Percentiles rank a stretch among this genome's conserved stretches.
phyloP scores from a whole-genome alignment of 2,888 invertebrate genomes.

The Mesodorylaimus sp. region DNA sequence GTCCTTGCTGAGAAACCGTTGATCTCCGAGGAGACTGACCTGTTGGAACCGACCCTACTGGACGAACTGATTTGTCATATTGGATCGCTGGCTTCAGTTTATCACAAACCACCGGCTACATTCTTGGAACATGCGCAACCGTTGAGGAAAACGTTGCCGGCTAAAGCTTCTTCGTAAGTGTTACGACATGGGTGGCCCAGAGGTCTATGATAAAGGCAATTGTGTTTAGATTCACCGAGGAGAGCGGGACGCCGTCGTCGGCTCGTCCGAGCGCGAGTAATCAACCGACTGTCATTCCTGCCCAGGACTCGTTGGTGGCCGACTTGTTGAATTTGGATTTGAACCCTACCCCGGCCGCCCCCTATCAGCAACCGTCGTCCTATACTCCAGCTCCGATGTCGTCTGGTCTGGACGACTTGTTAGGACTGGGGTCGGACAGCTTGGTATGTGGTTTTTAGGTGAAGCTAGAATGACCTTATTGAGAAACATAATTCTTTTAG shows the following conservation, averaged over 20 bases:
- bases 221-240: not conserved
- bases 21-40: constrained; percentile 95
- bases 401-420: constrained; percentile 24
- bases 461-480: constrained; percentile 3
- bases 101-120: constrained; percentile 94
- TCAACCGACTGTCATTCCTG: constrained; percentile 43
- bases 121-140: constrained; percentile 62
- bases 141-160: constrained; percentile 32
- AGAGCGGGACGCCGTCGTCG: not conserved
- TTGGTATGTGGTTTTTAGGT: constrained; percentile 8
- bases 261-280: not conserved
- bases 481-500: not conserved
- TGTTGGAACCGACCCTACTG: constrained; percentile 82
- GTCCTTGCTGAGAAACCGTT: constrained; percentile 95
- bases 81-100: constrained; percentile 88
- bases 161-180: constrained; percentile 15
- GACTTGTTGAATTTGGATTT: constrained; percentile 93
- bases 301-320: constrained; percentile 80
- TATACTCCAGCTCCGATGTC: constrained; percentile 19
- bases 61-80: constrained; percentile 98
- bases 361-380: constrained; percentile 16
- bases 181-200: not conserved
- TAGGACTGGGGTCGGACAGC: constrained; percentile 14
- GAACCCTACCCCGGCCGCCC: constrained; percentile 40
- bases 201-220: too few species aligned